These are phyloP conservation scores for Ichneumon xanthorius DNA, from an alignment of 2,888 invertebrate species.

Conservation along the genomic window DNA sequence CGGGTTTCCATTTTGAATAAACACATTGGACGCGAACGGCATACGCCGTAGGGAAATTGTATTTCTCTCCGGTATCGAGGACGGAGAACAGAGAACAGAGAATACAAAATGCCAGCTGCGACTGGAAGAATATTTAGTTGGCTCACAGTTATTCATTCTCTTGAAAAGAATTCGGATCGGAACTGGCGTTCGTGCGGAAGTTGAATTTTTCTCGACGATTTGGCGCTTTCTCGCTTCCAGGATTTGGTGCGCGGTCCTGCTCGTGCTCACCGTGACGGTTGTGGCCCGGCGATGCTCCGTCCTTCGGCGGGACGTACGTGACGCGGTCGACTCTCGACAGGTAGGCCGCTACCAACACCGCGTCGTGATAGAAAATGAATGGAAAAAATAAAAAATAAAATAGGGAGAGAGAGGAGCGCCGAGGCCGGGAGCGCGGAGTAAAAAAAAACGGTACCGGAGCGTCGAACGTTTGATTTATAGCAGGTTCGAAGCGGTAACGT, in stretches of 20 bases:
- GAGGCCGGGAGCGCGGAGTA: conserved; percentile 20
- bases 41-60: conserved; percentile 9
- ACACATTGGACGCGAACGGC: not conserved
- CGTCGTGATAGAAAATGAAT: conserved; percentile 54
- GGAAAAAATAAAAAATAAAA: conserved; percentile 52
- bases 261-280: not conserved
- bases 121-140: conserved; percentile 41
- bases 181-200: conserved; percentile 45
- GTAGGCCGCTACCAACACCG: conserved; percentile 60
- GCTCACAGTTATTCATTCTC: conserved; percentile 38
- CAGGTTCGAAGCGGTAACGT: conserved; percentile 54
- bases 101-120: conserved; percentile 19
- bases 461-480: conserved; percentile 75
- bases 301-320: conserved; percentile 64
- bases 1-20: not conserved
- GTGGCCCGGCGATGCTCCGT: conserved; percentile 10
- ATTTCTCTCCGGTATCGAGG: conserved; percentile 5
- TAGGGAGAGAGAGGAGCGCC: conserved; percentile 1
- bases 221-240: conserved; percentile 18
- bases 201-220: conserved; percentile 55
- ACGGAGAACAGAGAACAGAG: conserved; percentile 11
- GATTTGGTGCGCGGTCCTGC: not conserved
- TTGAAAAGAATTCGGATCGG: conserved; percentile 18
- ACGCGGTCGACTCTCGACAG: conserved; percentile 64
- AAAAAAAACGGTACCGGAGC: conserved; percentile 51